A percentile compares a stretch with the other conserved stretches of the same genome.
Evolutionary conservation across 2,888 invertebrate genomes (phyloP).

Genomic region (Acanthosoma haemorrhoidale): DNA sequence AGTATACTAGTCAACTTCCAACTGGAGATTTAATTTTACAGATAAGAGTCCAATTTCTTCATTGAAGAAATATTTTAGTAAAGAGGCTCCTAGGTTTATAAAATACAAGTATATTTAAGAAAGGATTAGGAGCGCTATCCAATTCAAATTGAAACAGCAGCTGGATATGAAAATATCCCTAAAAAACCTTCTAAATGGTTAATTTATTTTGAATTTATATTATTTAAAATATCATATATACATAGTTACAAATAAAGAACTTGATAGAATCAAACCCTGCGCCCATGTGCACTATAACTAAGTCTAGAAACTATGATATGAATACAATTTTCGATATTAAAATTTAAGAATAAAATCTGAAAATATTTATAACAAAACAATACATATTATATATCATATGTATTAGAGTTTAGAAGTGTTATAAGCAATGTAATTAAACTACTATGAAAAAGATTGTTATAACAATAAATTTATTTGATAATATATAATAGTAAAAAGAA

Average conservation of each 20-base stretch:
- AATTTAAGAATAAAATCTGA: slow-evolving; percentile 6
- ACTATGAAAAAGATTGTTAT: slow-evolving; percentile 1
- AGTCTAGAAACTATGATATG: slow-evolving; percentile 25
- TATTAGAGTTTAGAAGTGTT: not conserved
- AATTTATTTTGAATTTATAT: not conserved
- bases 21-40: not conserved
- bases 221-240: not conserved
- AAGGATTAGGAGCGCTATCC: not conserved
- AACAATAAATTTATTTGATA: not conserved
- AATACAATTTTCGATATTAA: slow-evolving; percentile 20
- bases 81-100: not conserved
- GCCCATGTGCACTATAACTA: slow-evolving; percentile 22
- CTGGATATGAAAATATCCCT: not conserved
- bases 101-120: not conserved
- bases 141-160: not conserved
- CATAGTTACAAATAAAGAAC: not conserved
- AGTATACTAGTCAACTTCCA: not conserved
- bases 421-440: slow-evolving; percentile 4
- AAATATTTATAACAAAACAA: slow-evolving; percentile 14
- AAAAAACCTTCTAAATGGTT: not conserved
- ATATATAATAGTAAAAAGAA: slow-evolving; percentile 1
- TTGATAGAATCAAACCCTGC: slow-evolving; percentile 19
- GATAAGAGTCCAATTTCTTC: not conserved
- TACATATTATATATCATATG: slow-evolving; percentile 1
- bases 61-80: not conserved